Percentiles rank a stretch among this genome's conserved stretches.
Evolutionary conservation across 2,113 vertebrate species (phyloP).

Genomic region (Oncorhynchus keta): DNA sequence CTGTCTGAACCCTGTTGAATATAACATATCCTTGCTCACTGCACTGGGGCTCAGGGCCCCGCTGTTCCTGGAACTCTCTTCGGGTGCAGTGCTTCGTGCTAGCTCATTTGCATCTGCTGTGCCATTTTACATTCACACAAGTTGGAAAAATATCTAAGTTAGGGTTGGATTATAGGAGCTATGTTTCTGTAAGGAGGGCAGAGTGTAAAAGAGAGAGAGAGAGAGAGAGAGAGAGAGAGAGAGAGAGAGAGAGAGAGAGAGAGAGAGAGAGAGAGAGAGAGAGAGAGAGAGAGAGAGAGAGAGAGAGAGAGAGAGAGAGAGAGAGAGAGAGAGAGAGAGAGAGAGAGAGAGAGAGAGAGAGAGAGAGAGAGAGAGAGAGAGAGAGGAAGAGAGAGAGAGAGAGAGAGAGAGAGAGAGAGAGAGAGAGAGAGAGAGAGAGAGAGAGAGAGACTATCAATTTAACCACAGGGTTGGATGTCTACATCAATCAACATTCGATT

Average conservation of each 20-base stretch:
- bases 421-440: not conserved
- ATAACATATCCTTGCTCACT: conserved; percentile 44
- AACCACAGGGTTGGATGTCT: too few relatives aligned
- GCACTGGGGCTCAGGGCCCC: conserved; percentile 33
- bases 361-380: not conserved
- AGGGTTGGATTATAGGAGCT: conserved; percentile 16
- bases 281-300: not conserved
- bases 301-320: not conserved
- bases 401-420: not conserved
- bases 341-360: not conserved
- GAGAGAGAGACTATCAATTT: not conserved
- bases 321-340: not conserved
- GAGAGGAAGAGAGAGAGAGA: not conserved
- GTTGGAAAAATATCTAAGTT: conserved; percentile 25
- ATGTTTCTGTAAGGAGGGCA: conserved; percentile 30
- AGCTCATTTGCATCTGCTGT: conserved; percentile 49
- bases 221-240: not conserved
- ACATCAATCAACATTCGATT: not conserved
- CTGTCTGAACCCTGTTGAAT: conserved; percentile 48
- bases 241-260: not conserved
- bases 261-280: not conserved
- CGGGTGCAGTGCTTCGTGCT: conserved; percentile 34
- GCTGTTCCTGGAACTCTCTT: conserved; percentile 34
- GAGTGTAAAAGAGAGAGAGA: not conserved
- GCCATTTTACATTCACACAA: conserved; percentile 32